These are phyloP conservation scores for Homalodisca vitripennis DNA, from an alignment of 1,140 invertebrate species.

Conservation along the genomic window DNA sequence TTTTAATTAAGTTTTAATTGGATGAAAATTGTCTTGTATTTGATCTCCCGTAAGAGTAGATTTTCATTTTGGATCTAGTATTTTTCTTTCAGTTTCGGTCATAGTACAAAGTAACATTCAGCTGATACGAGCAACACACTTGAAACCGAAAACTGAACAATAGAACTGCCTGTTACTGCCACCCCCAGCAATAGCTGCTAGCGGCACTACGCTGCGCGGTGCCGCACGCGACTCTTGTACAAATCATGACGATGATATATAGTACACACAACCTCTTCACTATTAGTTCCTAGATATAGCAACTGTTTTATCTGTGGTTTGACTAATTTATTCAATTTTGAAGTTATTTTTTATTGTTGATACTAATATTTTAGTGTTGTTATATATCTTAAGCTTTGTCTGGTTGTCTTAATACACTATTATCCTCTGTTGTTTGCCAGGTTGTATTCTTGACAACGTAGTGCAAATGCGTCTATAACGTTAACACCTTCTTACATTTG, in stretches of 20 bases:
- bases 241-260: constrained; percentile 19
- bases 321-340: too few species aligned
- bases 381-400: background rate
- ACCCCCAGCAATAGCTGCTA: background rate
- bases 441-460: too few species aligned
- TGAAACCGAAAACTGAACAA: background rate
- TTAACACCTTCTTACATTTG: too few species aligned
- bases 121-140: background rate
- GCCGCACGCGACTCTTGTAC: background rate
- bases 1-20: too few species aligned
- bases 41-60: background rate
- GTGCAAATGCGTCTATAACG: too few species aligned
- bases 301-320: background rate
- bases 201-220: background rate
- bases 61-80: constrained; percentile 5
- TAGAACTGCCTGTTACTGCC: constrained; percentile 24
- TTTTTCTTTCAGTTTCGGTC: constrained; percentile 17
- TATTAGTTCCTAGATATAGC: constrained; percentile 11
- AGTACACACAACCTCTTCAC: constrained; percentile 14
- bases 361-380: background rate
- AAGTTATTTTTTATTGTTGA: too few species aligned
- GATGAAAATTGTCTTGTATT: background rate
- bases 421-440: too few species aligned
- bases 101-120: constrained; percentile 5
- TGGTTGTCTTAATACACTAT: background rate